These are phyloP conservation scores for Catharus fuscescens DNA, from an alignment of 2,113 vertebrate genomes.

Conservation along the genomic window DNA sequence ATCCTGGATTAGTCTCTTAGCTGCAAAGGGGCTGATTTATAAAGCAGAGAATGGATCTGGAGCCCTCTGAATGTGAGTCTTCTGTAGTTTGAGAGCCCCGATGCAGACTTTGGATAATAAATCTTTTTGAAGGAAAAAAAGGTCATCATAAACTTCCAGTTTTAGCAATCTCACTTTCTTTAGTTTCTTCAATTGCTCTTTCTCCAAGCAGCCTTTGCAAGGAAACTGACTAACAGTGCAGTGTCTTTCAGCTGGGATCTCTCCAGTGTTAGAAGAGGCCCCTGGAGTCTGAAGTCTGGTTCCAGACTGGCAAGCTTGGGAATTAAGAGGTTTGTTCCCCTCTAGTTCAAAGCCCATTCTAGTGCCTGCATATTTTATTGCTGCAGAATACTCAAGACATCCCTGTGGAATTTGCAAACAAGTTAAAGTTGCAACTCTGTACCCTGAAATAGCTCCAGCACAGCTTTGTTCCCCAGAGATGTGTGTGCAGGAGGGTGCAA, in stretches of 20 bases:
- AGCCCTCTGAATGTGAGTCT: not conserved
- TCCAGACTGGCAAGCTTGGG: not conserved
- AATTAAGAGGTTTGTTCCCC: not conserved
- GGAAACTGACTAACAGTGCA: not conserved
- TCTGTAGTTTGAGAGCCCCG: not conserved
- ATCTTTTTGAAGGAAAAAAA: not conserved
- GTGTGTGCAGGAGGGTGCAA: not conserved
- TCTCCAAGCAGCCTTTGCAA: not conserved
- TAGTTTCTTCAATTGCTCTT: not conserved
- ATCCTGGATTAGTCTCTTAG: not conserved
- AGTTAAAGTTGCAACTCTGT: not conserved
- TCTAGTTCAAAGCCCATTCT: not conserved
- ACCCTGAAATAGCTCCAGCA: not conserved
- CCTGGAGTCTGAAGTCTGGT: not conserved
- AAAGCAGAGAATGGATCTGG: not conserved
- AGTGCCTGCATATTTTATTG: not conserved
- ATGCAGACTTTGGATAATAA: not conserved
- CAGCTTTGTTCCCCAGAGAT: not conserved
- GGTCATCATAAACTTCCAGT: not conserved
- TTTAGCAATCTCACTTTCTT: not conserved
- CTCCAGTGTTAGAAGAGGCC: not conserved
- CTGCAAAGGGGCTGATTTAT: not conserved
- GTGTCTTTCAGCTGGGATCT: not conserved
- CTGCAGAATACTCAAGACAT: not conserved
- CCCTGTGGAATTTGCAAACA: not conserved